Evolutionary conservation across 2,113 vertebrate genomes (phyloP), one percentile per base, ranked within the genome.

Genomic region (Clarias macrocephalus): DNA sequence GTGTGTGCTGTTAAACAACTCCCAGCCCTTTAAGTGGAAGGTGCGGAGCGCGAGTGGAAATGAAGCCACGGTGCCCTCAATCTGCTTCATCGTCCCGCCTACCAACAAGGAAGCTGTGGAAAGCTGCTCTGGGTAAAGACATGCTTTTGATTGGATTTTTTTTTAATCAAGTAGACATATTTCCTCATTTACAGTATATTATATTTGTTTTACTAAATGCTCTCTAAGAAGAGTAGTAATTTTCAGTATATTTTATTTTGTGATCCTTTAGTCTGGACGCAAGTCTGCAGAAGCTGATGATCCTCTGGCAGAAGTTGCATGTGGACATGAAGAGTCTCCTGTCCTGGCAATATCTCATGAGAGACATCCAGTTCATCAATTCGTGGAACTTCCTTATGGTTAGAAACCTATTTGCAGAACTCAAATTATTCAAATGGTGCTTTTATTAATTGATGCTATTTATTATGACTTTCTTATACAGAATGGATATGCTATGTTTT

Each of bases 31-130:
- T 90, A 96, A 96, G 90, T 99, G 98, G 98, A 96, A 93, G 88
- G 96, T 98, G 82, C 90, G 94, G 84, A 96, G 96, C 0, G 62
- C 93, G 0, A 80, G 89, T 0, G 96, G 97, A 85, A 93, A 30
- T 0, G 97, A 99, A 91, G 94, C 98, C 0, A 5, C 93, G 0
- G 94, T 98, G 0, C 98, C 98, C 0, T 98, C 98, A 0, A 96
- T 99, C 93, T 98, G 97, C 93, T 99, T 99, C 94, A 92, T 97
- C 1, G 89, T 98, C 80, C 96, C 96, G 0, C 97, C 97, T 0
- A 95, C 95, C 91, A 99, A 99, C 91, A 96, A 95, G 89, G 97
- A 99, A 56, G 97, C 97, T 0, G 92, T 96, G 91, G 97, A 97
- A 0, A 92, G 95, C 0, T 92, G 96, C 0, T 89, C 91, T 72